Evolutionary conservation across 2,888 invertebrate genomes (phyloP).

Genomic region (Syrphus vitripennis): DNA sequence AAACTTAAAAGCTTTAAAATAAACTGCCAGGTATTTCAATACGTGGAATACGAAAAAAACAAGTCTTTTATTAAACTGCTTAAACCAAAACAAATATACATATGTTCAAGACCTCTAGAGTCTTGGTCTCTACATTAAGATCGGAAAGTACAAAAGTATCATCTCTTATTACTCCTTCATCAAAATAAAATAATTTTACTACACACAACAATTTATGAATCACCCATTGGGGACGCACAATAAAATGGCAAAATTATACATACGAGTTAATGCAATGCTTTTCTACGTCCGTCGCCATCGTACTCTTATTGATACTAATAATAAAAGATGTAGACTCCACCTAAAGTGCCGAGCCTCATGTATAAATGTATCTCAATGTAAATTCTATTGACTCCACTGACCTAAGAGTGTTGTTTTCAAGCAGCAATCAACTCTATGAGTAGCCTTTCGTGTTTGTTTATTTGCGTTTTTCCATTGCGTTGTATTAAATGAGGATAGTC

Average conservation of each 20-base stretch:
- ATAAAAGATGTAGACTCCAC: conserved; percentile 36
- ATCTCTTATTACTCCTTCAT: not conserved
- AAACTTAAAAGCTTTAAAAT: too few species aligned
- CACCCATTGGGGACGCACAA: not conserved
- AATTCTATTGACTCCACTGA: conserved; percentile 64
- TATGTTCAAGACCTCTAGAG: too few species aligned
- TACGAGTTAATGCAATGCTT: not conserved
- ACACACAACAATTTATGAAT: not conserved
- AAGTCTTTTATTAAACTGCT: too few species aligned
- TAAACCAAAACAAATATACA: too few species aligned
- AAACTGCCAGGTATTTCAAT: too few species aligned
- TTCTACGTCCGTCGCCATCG: not conserved
- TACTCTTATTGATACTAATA: not conserved
- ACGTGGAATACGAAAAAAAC: too few species aligned
- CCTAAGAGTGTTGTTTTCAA: conserved; percentile 32
- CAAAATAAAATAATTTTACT: not conserved
- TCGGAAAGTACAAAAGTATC: not conserved
- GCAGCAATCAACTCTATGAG: conserved; percentile 19
- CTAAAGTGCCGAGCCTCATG: conserved; percentile 38
- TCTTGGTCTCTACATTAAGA: too few species aligned
- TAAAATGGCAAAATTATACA: not conserved
- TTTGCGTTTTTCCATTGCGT: conserved; percentile 1
- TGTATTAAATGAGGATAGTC: not conserved
- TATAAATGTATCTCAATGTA: conserved; percentile 46
- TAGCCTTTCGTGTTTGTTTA: conserved; percentile 25